Evolutionary conservation across 2,113 vertebrate genomes (phyloP), one percentile per base, ranked within the genome.

Genomic region (Vireo altiloquus): DNA sequence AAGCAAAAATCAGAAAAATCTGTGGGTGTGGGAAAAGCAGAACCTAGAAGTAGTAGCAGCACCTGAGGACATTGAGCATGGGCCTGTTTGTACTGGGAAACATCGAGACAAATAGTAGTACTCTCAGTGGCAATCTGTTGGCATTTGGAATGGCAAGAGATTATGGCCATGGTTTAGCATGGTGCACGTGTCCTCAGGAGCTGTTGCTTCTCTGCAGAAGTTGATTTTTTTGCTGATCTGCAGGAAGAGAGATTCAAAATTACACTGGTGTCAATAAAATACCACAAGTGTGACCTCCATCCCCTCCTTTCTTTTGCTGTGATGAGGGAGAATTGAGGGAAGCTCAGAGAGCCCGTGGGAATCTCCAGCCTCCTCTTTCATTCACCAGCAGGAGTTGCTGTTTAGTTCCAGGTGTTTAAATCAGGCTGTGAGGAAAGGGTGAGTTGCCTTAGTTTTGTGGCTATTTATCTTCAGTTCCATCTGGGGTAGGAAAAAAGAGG

Each of bases 291-390:
- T 37, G 39, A 24, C 14, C 5, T n/a, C 20, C 6, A 5, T 50
- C 8, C 15, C 21, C 8, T 59, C 0, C 0, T 63, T 56, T 68
- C 6, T 59, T 60, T 49, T 27, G 40, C 31, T 30, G 3, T 18
- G 13, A 9, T 11, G 35, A 24, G 16, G 16, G 37, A 40, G 65
- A 72, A 49, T 0, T 9, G 28, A 70, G 50, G 42, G 20, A 30
- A 30, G 13, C 25, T 46, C 5, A 15, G 40, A n/a, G 9, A 33
- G 27, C 19, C 20, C 0, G 0, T 22, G 25, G 13, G 31, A 64
- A 25, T 80, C 40, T 76, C 27, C 10, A 16, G 16, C 14, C 33
- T 59, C 33, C 10, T 50, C 39, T 63, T 52, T 17, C 3, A 0
- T 23, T 12, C 1, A 0, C 20, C 2, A 3, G n/a, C 35, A 42